Evolutionary conservation across 2,888 invertebrate species (phyloP), one percentile per base, ranked within the genome.

Genomic region (Drosophila putrida): DNA sequence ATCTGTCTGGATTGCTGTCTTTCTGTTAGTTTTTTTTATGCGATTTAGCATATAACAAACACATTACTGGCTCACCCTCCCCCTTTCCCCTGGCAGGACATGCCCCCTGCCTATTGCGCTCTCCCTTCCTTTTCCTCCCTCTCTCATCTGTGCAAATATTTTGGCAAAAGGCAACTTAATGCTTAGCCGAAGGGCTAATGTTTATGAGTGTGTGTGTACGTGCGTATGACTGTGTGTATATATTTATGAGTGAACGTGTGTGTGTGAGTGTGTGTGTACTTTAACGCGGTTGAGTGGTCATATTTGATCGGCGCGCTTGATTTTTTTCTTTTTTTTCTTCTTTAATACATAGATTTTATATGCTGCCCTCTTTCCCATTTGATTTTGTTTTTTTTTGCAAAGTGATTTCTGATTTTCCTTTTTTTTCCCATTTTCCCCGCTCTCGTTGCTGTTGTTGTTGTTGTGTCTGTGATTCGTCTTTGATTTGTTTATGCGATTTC

Each of bases 401-500:
- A 83, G 75, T 79, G 83, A 81, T 81, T 83, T 63, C 70, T 61
- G 50, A 28, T 13, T 71, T 54, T 60, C 25, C 20, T 62, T 49
- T 46, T 49, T 46, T 53, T 49, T 49, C 6, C 28, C 51, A 10
- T 27, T 51, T 51, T 25, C 6, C 47, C 38, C 6, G 51, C 25
- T 38, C 27, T 35, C 28, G 25, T 47, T 59, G 60, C 33, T 35
- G 46, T 36, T 61, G 53, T 44, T 46, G 55, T 49, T 65, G 55
- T 41, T 53, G 53, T 61, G 72, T 75, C 85, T 88, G 81, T 80
- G 86, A 88, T 84, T 87, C 80, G 78, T 79, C 85, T 88, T 89
- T 89, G 88, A 89, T 89, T 89, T 89, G 90, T 89, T 88, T 89
- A 87, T 88, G 82, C 84, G 86, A 87, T 89, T 90, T 89, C 88